A percentile compares a stretch with the other conserved stretches of the same genome.
These are phyloP conservation scores for Pseudochirops cupreus DNA, from an alignment of 2,797 vertebrate genomes.

Conservation along the genomic window DNA sequence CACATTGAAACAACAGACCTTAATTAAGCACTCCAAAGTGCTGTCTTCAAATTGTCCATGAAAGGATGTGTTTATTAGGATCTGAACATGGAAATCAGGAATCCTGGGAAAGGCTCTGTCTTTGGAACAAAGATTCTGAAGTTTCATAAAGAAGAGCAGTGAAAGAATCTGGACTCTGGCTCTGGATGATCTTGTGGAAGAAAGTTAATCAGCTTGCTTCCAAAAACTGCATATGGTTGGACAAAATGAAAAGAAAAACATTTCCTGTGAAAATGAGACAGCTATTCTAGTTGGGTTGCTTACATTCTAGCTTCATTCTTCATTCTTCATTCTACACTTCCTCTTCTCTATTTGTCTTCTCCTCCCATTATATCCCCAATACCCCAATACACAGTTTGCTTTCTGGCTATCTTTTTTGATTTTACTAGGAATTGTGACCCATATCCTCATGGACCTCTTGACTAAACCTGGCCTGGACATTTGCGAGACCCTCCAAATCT, in stretches of 20 bases:
- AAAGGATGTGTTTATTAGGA: conserved; percentile 52
- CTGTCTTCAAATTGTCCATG: conserved; percentile 33
- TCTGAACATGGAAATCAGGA: conserved; percentile 25
- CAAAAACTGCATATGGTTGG: not conserved
- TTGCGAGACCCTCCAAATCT: not conserved
- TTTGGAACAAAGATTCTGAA: not conserved
- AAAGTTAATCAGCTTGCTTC: not conserved
- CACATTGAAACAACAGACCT: conserved; percentile 48
- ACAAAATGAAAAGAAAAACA: not conserved
- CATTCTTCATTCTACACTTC: not conserved
- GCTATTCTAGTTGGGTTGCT: not conserved
- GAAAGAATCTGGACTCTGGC: not conserved
- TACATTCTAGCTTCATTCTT: not conserved
- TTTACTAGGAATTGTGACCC: not conserved
- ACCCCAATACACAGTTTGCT: not conserved
- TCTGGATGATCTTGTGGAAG: not conserved
- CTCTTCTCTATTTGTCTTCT: not conserved
- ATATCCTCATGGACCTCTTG: not conserved
- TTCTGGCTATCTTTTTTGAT: not conserved
- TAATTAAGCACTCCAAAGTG: conserved; percentile 46
- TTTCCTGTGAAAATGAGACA: not conserved
- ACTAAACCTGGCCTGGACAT: not conserved
- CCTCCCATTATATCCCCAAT: not conserved
- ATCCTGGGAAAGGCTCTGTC: not conserved
- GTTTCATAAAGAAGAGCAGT: not conserved